Conservation (phyloP, 2,113 vertebrate species). For the Carassius gibelio region DNA sequence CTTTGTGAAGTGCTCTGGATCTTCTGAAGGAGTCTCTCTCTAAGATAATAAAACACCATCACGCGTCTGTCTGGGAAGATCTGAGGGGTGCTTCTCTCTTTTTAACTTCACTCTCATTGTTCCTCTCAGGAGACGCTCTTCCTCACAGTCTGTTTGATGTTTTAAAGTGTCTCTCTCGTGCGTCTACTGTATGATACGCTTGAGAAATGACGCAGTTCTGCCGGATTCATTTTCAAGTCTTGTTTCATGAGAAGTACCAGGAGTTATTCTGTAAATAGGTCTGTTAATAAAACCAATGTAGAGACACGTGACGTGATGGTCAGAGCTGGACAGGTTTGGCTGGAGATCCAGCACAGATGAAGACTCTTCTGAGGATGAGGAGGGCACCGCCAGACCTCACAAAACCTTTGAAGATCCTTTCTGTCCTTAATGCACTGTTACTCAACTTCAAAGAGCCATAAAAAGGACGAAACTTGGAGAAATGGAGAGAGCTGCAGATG, state of each 20-base stretch:
- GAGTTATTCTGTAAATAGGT: neutral
- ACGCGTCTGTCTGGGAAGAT: slow-evolving; percentile 62
- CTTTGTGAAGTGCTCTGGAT: slow-evolving; percentile 6
- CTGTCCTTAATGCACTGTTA: slow-evolving; percentile 75
- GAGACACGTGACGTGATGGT: neutral
- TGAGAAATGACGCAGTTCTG: neutral
- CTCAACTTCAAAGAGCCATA: slow-evolving; percentile 72
- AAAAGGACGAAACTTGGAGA: slow-evolving; percentile 56
- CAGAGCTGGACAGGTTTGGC: neutral
- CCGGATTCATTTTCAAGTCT: slow-evolving; percentile 9
- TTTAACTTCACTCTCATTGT: slow-evolving; percentile 48
- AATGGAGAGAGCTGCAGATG: too few relatives aligned
- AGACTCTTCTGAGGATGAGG: neutral
- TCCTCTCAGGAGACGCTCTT: slow-evolving; percentile 31
- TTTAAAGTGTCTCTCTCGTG: too few relatives aligned
- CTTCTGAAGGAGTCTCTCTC: slow-evolving; percentile 54
- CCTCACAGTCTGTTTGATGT: slow-evolving; percentile 36
- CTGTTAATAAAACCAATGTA: neutral
- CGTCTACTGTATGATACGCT: neutral
- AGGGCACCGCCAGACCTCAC: slow-evolving; percentile 61
- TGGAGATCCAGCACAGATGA: neutral
- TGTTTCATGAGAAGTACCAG: neutral
- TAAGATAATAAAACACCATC: slow-evolving; percentile 56
- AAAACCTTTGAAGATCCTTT: slow-evolving; percentile 68
- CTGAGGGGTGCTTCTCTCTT: slow-evolving; percentile 53